phyloP scores from a whole-genome alignment of 2,888 invertebrate species.

The Drymonia ruficornis region DNA sequence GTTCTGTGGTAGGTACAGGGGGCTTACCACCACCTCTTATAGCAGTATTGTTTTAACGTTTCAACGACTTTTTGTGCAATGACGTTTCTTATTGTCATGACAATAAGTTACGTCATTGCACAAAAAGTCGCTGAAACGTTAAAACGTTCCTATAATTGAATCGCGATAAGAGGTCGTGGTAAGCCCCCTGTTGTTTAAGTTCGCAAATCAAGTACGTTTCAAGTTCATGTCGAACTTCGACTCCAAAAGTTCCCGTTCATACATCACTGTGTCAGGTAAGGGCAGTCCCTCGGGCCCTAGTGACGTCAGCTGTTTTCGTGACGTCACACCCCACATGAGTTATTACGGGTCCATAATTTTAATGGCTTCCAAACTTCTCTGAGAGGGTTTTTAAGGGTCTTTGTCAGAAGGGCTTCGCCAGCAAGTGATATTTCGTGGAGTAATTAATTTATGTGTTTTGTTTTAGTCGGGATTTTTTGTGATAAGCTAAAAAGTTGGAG shows the following conservation, averaged over 20 bases:
- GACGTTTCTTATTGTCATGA: no score
- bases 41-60: no score
- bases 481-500: neutral
- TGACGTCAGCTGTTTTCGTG: slow-evolving; percentile 29
- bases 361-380: slow-evolving; percentile 27
- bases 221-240: neutral
- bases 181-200: no score
- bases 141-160: no score
- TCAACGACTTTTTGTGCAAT: no score
- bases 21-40: no score
- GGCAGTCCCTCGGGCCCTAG: neutral
- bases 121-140: no score
- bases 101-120: no score
- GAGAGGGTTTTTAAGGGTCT: slow-evolving; percentile 12
- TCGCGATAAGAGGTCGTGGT: no score
- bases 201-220: no score
- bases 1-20: no score
- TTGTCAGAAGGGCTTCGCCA: neutral
- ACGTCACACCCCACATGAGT: slow-evolving; percentile 26
- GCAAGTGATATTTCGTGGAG: neutral
- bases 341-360: slow-evolving; percentile 35
- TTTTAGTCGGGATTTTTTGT: neutral
- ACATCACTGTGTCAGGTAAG: slow-evolving; percentile 4
- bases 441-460: neutral
- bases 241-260: slow-evolving; percentile 14